Base-by-base conservation (phyloP, 2,113 vertebrate genomes). In the Drymodes brunneopygia region DNA sequence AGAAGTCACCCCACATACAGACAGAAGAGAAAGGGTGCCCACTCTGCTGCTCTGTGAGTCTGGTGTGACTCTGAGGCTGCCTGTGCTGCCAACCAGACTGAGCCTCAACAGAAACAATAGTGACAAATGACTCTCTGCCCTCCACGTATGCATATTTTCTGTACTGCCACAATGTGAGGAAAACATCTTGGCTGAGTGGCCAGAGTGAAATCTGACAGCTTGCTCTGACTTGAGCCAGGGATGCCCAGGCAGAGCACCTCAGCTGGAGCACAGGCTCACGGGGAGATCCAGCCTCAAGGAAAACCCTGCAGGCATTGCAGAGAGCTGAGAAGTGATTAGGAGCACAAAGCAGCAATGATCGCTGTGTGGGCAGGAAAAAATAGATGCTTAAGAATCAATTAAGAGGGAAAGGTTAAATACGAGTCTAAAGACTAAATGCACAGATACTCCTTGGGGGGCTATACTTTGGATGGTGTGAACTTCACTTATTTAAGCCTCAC, bases 171-270 rank as follows among this genome's bases (percentile, higher is more conserved):
- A 50, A 15, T 31, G 40, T 27, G 33, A 70, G 33, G 28, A 27
- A 70, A 77, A 65, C 42, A 11, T 54, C 75, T 94, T 96, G 89
- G 65, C 91, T 81, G 72, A 72, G 20, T 5, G 23, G 28, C 38
- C n/a, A 44, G 44, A 84, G 9, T 24, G 53, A 86, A 73, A 84
- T 53, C 38, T 79, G 71, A 50, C 67, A 88, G 67, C 33, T 86
- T 0, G 0, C 5, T n/a, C 56, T 6, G 0, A 17, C 60, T n/a
- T 11, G 33, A 86, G 38, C 40, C 53, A 61, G 42, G 66, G 86
- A 38, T 15, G 13, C 58, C 22, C 33, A 33, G 70, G 60, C 89
- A 92, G 42, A 84, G 40, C 72, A 73, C 38, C 56, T 89, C 15
- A 2, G 40, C 85, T 95, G n/a, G 27, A 69, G 8, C 70, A 40